phyloP scores from a whole-genome alignment of 2,113 vertebrate genomes.

The Pseudorectes ferrugineus region DNA sequence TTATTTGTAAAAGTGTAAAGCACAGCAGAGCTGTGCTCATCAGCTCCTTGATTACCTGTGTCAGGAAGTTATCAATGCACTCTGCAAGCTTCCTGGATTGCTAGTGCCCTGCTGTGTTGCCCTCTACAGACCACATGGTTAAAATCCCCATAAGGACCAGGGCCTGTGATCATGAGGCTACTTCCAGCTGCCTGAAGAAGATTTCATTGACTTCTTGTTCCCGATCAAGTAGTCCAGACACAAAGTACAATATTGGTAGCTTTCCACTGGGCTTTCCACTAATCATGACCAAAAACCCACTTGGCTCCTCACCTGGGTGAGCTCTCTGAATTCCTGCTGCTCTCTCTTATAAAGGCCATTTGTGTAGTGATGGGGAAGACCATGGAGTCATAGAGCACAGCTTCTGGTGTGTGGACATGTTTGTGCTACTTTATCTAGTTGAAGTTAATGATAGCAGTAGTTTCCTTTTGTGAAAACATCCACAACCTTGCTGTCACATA shows the following conservation, averaged over 20 bases:
- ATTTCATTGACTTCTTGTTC: neutral
- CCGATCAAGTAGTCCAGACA: neutral
- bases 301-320: neutral
- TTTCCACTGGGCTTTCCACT: neutral
- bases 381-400: rapidly evolving
- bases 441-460: neutral
- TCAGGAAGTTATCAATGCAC: neutral
- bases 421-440: neutral
- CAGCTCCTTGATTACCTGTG: neutral
- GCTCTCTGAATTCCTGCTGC: neutral
- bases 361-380: neutral
- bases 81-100: neutral
- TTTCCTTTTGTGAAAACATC: neutral
- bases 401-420: neutral
- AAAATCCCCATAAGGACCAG: neutral
- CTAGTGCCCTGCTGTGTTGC: neutral
- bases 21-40: neutral
- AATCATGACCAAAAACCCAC: neutral
- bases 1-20: neutral
- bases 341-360: neutral
- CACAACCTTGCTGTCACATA: neutral
- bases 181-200: neutral
- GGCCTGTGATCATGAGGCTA: rapidly evolving
- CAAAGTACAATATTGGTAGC: neutral
- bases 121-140: neutral